Evolutionary conservation across 2,797 vertebrate species (phyloP), one percentile per base, ranked within the genome.

Genomic region (Microchirus variegatus): DNA sequence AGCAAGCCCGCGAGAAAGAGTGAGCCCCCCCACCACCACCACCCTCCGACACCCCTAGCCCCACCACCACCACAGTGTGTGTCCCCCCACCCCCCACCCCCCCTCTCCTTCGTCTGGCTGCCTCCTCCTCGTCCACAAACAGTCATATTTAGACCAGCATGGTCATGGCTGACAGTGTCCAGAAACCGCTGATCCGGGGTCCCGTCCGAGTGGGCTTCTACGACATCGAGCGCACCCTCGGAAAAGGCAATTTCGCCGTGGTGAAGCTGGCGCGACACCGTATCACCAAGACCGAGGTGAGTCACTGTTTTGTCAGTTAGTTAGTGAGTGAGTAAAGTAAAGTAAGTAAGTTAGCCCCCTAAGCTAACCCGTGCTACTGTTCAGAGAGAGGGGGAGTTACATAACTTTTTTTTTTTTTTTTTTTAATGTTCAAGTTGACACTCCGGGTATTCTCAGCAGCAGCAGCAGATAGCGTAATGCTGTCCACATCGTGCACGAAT

Each of bases 141-240:
- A 83, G 87, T 81, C 90, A 80, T 80, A 78, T 81, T 83, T 76
- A 81, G 84, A 94, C 93, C 94, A 97, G 96, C 95, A 98, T 98
- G 97, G 96, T 98, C 93, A 98, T 98, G 97, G 97, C 97, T 94
- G 96, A 97, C 93, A 93, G 93, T 92, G 93, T 95, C 91, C 94
- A 94, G 76, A 94, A 92, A 87, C 91, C 93, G 91, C 92, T 92
- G 90, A 92, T 91, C 88, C 94, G 96, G 88, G 95, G 93, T 92
- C 96, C 96, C 68, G 96, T 98, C 88, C 95, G 96, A 77, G 97
- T 99, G 90, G 97, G 97, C 82, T 98, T 99, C 90, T 99, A 99
- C 92, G 97, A 98, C 86, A 98, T 99, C 91, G 97, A 99, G 91
- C 95, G 96, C 90, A 98, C 97, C 81, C 91, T 99, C 84, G 97